Base-by-base conservation (phyloP, 92 coral and sea anemone genomes). In the Actinostola sp. region DNA sequence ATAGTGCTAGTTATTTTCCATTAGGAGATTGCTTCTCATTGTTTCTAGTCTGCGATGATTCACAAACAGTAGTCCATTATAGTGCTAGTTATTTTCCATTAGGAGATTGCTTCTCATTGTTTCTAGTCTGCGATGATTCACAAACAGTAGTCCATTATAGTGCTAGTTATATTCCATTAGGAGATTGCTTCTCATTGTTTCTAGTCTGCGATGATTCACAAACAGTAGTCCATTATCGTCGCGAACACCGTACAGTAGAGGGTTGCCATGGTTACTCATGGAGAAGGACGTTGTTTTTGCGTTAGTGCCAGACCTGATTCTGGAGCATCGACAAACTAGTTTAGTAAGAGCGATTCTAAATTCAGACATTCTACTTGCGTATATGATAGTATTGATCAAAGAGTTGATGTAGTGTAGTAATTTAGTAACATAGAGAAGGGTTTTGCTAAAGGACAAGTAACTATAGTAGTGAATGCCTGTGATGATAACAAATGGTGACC, bases 291-390 rank as follows among this genome's bases (percentile, higher is more conserved):
- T 38, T n/a, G n/a, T n/a, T n/a, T n/a, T n/a, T n/a, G n/a, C n/a
- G n/a, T 68, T 51, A 0, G 27, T 36, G 9, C 61, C 64, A 44
- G n/a, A 13, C 14, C 28, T 32, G 1, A 29, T 31, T 17, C 72
- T 21, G 15, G 53, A 48, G 32, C 81, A 51, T 38, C 36, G 44
- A 49, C 71, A 75, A 9, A 62, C 29, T 27, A 75, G 48, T 8
- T 52, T 48, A 36, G 66, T 36, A 9, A 75, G 56, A 36, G 81
- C 81, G 42, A 52, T 34, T 49, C 69, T 64, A 25, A 75, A 75
- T 39, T 63, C 81, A 30, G 71, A 63, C 81, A 75, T 75, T 24
- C 81, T 48, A 38, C 81, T 75, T 12, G 81, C 81, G 30, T 75
- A 75, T 15, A 75, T 75, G 20, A 75, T 21, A 10, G 81, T 75